A percentile compares a stretch with the other conserved stretches of the same genome.
Conservation (phyloP, 2,888 invertebrate genomes). For the Pristionchus maxplancki region DNA sequence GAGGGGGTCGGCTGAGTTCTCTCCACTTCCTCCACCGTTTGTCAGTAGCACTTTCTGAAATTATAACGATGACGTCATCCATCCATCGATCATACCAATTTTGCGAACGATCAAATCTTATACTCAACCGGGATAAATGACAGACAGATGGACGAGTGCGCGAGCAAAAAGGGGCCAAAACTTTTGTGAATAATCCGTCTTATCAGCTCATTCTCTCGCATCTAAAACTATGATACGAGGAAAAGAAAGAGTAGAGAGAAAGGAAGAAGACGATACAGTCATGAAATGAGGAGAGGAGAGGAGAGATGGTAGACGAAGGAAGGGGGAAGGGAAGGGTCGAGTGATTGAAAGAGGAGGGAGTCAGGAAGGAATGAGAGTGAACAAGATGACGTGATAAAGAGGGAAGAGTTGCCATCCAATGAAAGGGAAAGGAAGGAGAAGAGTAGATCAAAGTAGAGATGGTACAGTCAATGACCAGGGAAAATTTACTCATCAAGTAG, state of each 20-base stretch:
- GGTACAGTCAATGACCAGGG: neutral
- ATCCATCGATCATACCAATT: neutral
- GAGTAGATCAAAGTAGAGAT: conserved; percentile 15
- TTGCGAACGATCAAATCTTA: neutral
- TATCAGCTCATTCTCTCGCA: conserved; percentile 30
- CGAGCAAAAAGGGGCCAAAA: conserved; percentile 27
- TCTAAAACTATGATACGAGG: conserved; percentile 25
- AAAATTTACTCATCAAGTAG: neutral
- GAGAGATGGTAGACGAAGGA: neutral
- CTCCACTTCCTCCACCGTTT: conserved; percentile 47
- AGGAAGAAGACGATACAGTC: conserved; percentile 15
- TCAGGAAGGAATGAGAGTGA: conserved; percentile 7
- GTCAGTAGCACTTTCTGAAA: conserved; percentile 47
- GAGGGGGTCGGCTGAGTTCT: conserved; percentile 50
- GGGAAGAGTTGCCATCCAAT: conserved; percentile 11
- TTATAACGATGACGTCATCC: neutral
- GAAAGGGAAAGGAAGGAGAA: neutral
- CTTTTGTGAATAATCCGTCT: conserved; percentile 35
- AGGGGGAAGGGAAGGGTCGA: neutral
- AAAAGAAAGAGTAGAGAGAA: conserved; percentile 7
- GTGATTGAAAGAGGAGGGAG: neutral
- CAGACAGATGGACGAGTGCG: neutral
- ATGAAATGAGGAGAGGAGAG: conserved; percentile 50
- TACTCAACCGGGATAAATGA: neutral
- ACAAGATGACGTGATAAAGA: conserved; percentile 16